These are phyloP conservation scores for Crocodylus rhombifer DNA, from an alignment of 2,797 vertebrate genomes.

Conservation along the genomic window DNA sequence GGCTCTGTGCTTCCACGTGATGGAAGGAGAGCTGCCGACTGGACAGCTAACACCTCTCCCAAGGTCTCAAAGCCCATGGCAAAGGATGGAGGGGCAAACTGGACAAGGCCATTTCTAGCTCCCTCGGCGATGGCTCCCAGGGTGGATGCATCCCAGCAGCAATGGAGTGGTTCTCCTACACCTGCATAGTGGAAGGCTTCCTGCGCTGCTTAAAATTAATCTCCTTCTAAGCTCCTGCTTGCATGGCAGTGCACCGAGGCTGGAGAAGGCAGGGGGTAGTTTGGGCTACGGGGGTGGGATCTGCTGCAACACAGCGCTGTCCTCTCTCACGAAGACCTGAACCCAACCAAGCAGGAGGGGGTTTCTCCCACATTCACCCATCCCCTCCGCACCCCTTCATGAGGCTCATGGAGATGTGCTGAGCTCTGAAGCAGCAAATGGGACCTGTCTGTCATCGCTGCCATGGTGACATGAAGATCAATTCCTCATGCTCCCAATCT, in stretches of 20 bases:
- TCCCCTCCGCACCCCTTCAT: not conserved
- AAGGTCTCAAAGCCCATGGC: not conserved
- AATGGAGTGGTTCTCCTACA: not conserved
- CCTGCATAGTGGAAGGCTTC: not conserved
- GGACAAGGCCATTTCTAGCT: not conserved
- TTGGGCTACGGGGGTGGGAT: not conserved
- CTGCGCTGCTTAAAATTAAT: not conserved
- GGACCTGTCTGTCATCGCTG: not conserved
- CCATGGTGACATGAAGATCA: not conserved
- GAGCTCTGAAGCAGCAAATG: not conserved
- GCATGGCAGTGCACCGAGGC: not conserved
- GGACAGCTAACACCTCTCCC: not conserved
- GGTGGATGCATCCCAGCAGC: not conserved
- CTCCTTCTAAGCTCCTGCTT: not conserved
- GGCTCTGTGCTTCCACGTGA: not conserved
- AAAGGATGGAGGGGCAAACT: not conserved
- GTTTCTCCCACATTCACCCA: not conserved
- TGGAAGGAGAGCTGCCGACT: not conserved
- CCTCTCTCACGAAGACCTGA: not conserved
- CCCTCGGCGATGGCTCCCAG: not conserved
- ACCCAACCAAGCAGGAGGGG: not conserved
- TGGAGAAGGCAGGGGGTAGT: not conserved
- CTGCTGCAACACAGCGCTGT: not conserved
- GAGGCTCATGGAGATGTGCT: not conserved
- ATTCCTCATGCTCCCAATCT: not conserved